Evolutionary conservation across 2,797 vertebrate species (phyloP), one percentile per base, ranked within the genome.

Genomic region (Diplodus puntazzo): DNA sequence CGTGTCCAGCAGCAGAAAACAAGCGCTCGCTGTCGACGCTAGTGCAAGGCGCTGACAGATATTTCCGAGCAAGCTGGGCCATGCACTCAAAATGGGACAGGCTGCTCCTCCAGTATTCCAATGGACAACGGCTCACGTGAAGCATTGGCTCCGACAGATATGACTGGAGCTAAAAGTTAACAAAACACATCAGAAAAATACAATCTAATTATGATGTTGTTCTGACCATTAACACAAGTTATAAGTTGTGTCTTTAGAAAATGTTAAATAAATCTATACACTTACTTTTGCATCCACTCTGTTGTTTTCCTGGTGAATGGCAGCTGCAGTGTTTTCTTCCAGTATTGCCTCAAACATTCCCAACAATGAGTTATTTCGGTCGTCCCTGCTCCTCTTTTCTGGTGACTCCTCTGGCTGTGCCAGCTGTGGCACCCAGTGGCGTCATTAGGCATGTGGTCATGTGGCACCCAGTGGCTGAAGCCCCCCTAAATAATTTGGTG

Each of bases 51-150:
- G 17, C 55, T 34, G 55, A 58, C 25, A 34, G 55, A 58, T 58
- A 58, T 58, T 58, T 58, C 13, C 6, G 27, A 58, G 54, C 54
- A 57, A 57, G 54, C 25, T 55, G 13, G 54, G 23, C 54, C 25
- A 57, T 1, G 54, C 54, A 57, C 54, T 57, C 3, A 11, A 57
- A 57, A 6, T 13, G 54, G 54, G 54, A 57, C 54, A 30, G 54
- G 54, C 30, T 57, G 54, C 25, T 30, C 54, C 25, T 57, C 54
- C 54, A 57, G 54, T 57, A 57, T 57, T 57, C 27, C 27, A 57
- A 23, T 18, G 54, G 54, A 11, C 54, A 57, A 17, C 3, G 54
- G 25, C 54, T 57, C 54, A 17, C 0, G 25, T 57, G 25, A 30
- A 42, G 39, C 39, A 5, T 42, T 42, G 39, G 39, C 39, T 42